Base-by-base conservation (phyloP, 2,888 invertebrate genomes). In the Conchocele bisecta region DNA sequence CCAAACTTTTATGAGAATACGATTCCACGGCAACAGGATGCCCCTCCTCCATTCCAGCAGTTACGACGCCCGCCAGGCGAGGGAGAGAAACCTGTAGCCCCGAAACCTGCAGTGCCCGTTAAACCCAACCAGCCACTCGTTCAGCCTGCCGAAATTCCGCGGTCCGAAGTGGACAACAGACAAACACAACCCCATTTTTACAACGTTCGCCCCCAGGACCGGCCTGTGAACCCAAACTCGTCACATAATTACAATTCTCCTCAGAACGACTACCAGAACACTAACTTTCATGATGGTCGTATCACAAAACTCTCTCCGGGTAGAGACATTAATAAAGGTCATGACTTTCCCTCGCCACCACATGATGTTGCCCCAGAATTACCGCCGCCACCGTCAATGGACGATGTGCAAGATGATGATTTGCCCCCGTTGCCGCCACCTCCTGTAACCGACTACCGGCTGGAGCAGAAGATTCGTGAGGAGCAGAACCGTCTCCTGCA, bases 391-490 rank as follows among this genome's bases (percentile, higher is more conserved):
- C 91, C 92, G 15, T 91, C 91, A 41, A 91, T 91, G 22, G 84
- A 84, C 15, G 83, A 86, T 24, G 46, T 82, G 22, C 75, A 78
- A 15, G 87, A 88, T 46, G 88, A 88, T 33, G 84, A 83, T 28
- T 70, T 83, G 28, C 87, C 86, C 29, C 86, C 88, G 29, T 80
- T 89, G 15, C 89, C 89, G 1, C 89, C 89, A 13, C 87, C 88
- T 94, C 95, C 11, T 94, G 68, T 72, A 2, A 76, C 78, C 22
- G 85, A 87, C 58, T 81, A 79, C 33, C 60, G 79, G 31, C 41
- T 82, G 20, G 85, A 95, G 92, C 95, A 95, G 0, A 91, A 95
- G 41, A 95, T 88, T 24, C 81, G 84, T 28, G 83, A 83, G 24
- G 83, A 84, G 42, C 83, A 83, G 53, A 80, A 75, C 46, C 70